Conservation (phyloP, 1,140 invertebrate species). For the Stegodyphus mimosarum region DNA sequence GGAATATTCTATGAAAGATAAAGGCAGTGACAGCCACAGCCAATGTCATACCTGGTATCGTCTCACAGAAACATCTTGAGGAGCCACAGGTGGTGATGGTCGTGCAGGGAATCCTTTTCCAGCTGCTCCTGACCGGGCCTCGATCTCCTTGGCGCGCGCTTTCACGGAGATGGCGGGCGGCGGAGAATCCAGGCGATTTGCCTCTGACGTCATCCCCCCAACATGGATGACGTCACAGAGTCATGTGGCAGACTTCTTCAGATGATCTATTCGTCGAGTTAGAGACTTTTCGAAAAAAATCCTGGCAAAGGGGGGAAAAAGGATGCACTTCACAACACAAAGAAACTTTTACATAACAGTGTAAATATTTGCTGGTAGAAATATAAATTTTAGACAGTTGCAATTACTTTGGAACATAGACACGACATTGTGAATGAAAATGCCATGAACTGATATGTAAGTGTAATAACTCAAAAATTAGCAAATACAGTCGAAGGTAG, state of each 20-base stretch:
- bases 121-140: slow-evolving; percentile 28
- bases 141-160: slow-evolving; percentile 34
- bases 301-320: too few relatives aligned
- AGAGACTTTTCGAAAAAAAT: too few relatives aligned
- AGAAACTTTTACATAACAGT: too few relatives aligned
- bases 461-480: too few relatives aligned
- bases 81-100: slow-evolving; percentile 28
- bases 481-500: too few relatives aligned
- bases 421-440: too few relatives aligned
- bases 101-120: slow-evolving; percentile 2
- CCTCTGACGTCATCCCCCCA: slow-evolving; percentile 42
- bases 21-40: background rate
- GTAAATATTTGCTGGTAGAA: too few relatives aligned
- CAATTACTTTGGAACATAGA: too few relatives aligned
- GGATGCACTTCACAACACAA: too few relatives aligned
- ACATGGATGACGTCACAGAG: slow-evolving; percentile 18
- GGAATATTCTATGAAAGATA: background rate
- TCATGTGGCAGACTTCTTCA: background rate
- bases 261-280: too few relatives aligned
- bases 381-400: too few relatives aligned
- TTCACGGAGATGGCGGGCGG: slow-evolving; percentile 30
- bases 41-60: background rate
- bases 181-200: slow-evolving; percentile 7
- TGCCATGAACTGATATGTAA: too few relatives aligned
- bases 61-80: background rate